These are phyloP conservation scores for Iguana delicatissima DNA, from an alignment of 2,797 vertebrate species.

Conservation along the genomic window DNA sequence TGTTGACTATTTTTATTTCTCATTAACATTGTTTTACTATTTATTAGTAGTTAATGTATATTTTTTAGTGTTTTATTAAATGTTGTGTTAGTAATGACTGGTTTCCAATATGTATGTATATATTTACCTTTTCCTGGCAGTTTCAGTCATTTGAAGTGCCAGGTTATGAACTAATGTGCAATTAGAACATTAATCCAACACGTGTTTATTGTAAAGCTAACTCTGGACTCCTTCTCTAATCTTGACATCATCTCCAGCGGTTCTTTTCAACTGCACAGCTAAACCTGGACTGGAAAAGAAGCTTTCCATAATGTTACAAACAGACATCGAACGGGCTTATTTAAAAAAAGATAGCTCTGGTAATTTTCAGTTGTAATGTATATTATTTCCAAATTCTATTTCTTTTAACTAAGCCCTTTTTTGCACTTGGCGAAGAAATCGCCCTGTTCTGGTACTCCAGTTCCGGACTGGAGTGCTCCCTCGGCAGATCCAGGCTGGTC, in stretches of 20 bases:
- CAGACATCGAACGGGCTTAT: neutral
- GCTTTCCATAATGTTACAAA: neutral
- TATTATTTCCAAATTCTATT: neutral
- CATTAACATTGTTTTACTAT: constrained; percentile 6
- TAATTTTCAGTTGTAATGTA: neutral
- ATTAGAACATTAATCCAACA: neutral
- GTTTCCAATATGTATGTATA: neutral
- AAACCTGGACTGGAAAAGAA: neutral
- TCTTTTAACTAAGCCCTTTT: too few relatives aligned
- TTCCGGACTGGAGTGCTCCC: too few relatives aligned
- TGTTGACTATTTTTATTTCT: constrained; percentile 53
- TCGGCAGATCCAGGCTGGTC: too few relatives aligned
- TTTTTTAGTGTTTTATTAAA: neutral
- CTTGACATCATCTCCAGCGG: neutral
- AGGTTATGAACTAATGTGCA: constrained; percentile 13
- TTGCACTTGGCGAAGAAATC: too few relatives aligned
- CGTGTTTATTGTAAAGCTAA: neutral
- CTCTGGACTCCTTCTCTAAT: neutral
- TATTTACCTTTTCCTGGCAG: neutral
- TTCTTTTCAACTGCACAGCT: neutral
- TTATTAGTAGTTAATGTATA: neutral
- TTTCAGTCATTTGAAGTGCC: neutral
- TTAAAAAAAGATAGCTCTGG: neutral
- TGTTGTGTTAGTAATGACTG: neutral
- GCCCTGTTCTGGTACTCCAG: too few relatives aligned